phyloP scores from a whole-genome alignment of 2,888 invertebrate genomes.

The Sycophila texana region DNA sequence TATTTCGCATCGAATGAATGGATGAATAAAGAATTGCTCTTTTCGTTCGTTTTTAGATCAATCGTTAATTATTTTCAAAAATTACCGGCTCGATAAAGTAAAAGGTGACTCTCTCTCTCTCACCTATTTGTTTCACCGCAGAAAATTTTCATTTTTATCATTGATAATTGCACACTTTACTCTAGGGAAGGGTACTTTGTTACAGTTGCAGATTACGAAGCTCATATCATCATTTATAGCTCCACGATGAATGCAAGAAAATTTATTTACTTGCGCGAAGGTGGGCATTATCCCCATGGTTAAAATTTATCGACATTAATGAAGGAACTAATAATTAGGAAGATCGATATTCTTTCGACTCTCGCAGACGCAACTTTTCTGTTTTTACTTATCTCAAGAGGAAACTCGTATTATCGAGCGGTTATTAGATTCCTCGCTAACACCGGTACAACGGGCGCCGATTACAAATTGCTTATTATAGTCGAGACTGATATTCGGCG shows the following conservation, averaged over 20 bases:
- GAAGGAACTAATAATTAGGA: conserved; percentile 12
- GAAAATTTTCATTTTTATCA: too few relatives aligned
- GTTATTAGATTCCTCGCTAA: conserved; percentile 72
- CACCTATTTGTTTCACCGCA: not conserved
- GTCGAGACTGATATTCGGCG: conserved; percentile 62
- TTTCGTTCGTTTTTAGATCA: too few relatives aligned
- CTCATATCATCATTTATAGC: too few relatives aligned
- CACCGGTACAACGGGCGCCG: conserved; percentile 72
- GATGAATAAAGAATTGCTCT: too few relatives aligned
- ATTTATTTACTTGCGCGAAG: too few relatives aligned
- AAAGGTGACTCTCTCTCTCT: not conserved
- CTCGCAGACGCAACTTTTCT: not conserved
- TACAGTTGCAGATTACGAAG: too few relatives aligned
- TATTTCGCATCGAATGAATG: not conserved
- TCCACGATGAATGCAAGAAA: too few relatives aligned
- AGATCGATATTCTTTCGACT: conserved; percentile 25
- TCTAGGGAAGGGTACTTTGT: too few relatives aligned
- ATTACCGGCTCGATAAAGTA: too few relatives aligned
- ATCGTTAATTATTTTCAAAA: too few relatives aligned
- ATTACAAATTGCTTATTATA: conserved; percentile 76
- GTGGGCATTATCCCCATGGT: not conserved
- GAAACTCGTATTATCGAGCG: conserved; percentile 50
- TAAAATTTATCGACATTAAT: not conserved
- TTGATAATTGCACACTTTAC: too few relatives aligned
- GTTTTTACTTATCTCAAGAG: conserved; percentile 32